Percentiles rank a stretch among this genome's conserved stretches.
These are phyloP conservation scores for Pristionchus maxplancki DNA, from an alignment of 2,888 invertebrate genomes.

Conservation along the genomic window DNA sequence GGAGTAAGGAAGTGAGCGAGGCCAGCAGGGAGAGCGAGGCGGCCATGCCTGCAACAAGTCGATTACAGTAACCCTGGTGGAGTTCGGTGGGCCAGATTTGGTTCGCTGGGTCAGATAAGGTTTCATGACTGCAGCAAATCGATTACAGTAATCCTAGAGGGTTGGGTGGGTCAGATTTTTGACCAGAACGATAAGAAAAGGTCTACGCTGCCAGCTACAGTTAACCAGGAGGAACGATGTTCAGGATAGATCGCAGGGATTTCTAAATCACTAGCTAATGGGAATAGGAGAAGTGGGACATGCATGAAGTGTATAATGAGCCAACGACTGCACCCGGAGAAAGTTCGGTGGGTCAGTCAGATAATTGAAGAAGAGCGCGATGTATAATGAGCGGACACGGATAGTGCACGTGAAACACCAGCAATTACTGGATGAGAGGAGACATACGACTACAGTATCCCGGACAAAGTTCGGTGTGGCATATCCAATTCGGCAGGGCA, in stretches of 20 bases:
- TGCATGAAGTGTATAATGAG: background rate
- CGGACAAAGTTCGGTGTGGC: too few relatives aligned
- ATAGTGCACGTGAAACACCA: background rate
- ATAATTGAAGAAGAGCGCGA: background rate
- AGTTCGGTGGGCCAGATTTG: background rate
- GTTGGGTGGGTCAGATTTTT: background rate
- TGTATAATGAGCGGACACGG: background rate
- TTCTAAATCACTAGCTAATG: too few relatives aligned
- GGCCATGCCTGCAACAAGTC: background rate
- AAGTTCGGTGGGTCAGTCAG: too few relatives aligned
- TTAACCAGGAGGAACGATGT: background rate
- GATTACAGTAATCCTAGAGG: background rate
- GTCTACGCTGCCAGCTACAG: background rate
- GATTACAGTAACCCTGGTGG: too few relatives aligned
- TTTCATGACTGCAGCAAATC: background rate
- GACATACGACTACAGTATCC: too few relatives aligned
- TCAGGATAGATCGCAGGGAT: too few relatives aligned
- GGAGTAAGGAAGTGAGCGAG: constrained; percentile 16
- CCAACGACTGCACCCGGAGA: too few relatives aligned
- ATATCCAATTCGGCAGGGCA: too few relatives aligned
- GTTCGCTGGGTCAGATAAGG: too few relatives aligned
- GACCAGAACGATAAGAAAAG: background rate
- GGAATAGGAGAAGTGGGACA: background rate
- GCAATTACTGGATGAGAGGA: background rate
- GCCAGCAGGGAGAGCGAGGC: background rate